These are phyloP conservation scores for Yoshiicerus persimilis DNA, from an alignment of 1,140 invertebrate species.

Conservation along the genomic window DNA sequence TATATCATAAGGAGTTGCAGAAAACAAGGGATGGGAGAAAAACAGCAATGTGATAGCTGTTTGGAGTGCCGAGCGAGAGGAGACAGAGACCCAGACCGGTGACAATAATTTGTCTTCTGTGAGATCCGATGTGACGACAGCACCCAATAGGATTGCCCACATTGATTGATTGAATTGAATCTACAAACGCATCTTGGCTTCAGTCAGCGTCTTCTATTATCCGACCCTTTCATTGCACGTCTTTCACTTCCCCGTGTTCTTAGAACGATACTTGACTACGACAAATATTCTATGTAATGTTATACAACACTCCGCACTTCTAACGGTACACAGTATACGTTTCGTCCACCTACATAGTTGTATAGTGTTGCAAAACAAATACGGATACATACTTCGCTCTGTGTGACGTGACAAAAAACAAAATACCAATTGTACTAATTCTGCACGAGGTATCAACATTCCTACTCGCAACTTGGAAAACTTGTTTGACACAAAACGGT, in stretches of 20 bases:
- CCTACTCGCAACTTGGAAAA: neutral
- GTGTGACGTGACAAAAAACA: neutral
- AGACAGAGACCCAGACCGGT: neutral
- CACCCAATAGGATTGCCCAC: constrained; percentile 14
- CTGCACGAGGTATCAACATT: neutral
- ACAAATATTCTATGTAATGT: neutral
- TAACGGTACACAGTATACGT: neutral
- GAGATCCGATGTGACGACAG: constrained; percentile 17
- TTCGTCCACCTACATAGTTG: too few species aligned
- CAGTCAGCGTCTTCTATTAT: neutral
- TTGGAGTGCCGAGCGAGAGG: neutral
- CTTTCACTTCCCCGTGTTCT: neutral
- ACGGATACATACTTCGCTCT: neutral
- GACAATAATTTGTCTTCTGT: constrained; percentile 26
- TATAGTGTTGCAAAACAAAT: neutral
- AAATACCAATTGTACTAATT: neutral
- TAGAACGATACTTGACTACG: neutral
- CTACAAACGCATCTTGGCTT: neutral
- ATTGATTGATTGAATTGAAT: constrained; percentile 29
- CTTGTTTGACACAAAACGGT: neutral
- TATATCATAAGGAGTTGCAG: neutral
- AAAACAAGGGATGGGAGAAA: neutral
- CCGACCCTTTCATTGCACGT: neutral
- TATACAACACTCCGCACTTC: neutral
- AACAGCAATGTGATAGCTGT: neutral